Evolutionary conservation across 2,113 vertebrate genomes (phyloP).

Genomic region (Ranitomeya variabilis): DNA sequence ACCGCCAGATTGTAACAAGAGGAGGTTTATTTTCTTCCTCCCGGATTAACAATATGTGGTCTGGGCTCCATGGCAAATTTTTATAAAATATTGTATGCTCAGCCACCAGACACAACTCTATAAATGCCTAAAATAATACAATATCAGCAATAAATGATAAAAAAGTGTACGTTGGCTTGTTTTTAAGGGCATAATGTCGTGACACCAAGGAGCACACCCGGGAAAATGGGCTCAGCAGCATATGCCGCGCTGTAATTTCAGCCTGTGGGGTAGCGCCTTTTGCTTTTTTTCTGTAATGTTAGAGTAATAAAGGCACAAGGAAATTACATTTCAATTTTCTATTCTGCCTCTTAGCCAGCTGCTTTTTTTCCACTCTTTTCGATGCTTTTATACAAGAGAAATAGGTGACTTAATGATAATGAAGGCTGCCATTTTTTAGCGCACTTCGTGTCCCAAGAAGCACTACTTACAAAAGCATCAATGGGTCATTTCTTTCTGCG

Average conservation of each 20-base stretch:
- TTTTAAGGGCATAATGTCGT: constrained; percentile 38
- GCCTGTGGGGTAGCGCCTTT: constrained; percentile 26
- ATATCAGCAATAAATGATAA: constrained; percentile 4
- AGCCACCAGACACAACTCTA: background rate
- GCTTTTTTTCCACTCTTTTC: constrained; percentile 39
- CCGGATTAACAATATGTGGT: constrained; percentile 53
- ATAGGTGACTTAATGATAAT: constrained; percentile 47
- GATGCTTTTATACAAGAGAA: constrained; percentile 50
- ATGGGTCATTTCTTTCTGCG: constrained; percentile 25
- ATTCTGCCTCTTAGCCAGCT: constrained; percentile 38
- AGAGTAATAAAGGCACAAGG: constrained; percentile 43
- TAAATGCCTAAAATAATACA: constrained; percentile 26
- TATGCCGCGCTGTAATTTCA: constrained; percentile 24
- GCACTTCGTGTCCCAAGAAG: constrained; percentile 29
- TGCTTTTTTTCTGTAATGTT: constrained; percentile 46
- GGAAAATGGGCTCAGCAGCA: constrained; percentile 41
- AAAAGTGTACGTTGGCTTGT: background rate
- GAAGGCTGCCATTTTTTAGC: constrained; percentile 42
- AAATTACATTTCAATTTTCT: constrained; percentile 55
- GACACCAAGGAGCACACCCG: constrained; percentile 6
- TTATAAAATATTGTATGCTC: background rate
- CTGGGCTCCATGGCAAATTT: constrained; percentile 12
- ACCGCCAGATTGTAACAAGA: constrained; percentile 26
- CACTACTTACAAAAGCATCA: constrained; percentile 33
- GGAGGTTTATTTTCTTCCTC: constrained; percentile 23